Base-by-base conservation (phyloP, 2,113 vertebrate species). In the Nematolebias whitei region DNA sequence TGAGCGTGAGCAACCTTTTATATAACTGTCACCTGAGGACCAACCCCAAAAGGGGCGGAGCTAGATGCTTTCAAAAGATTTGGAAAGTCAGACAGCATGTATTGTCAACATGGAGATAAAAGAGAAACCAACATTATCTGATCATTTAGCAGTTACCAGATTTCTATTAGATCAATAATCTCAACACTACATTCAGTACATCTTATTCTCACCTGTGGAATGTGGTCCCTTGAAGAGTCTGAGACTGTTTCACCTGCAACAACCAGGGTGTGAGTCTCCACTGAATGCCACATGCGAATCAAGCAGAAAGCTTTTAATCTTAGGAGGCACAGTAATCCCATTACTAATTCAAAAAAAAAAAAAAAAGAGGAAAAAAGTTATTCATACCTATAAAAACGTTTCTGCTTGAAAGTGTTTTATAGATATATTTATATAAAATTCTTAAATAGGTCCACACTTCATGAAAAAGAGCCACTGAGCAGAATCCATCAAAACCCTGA, bases 191-290 rank as follows among this genome's bases (percentile, higher is more conserved):
- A 4, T 38, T 60, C 22, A 39, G 11, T 18, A 19, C 23, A 15
- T n/a, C 12, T 8, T 8, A 35, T 35, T 35, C 32, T 55, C 54
- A 85, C 73, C 75, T 80, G 71, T 59, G 57, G 53, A 74, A 74
- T 15, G 18, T 52, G 60, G 78, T 51, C 64, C 26, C 19, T 5
- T 35, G 35, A 19, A 62, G 71, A 62, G 71, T 60, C 40, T 51
- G 24, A 62, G 53, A 67, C 71, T 71, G 8, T 89, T 86, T 87
- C 78, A 83, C 74, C 60, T 80, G 67, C 81, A 68, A 80, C 89
- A 92, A 90, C 54, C 85, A 93, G 91, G 92, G 90, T 89, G 91
- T 83, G 68, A 75, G 73, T 78, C 88, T 82, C 76, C 86, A 85
- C 82, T 79, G 40, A 59, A 88, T 70, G 5, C n/a, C 26, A 76